A percentile compares a stretch with the other conserved stretches of the same genome.
Evolutionary conservation across 2,113 vertebrate species (phyloP).

Genomic region (Emberiza fucata): DNA sequence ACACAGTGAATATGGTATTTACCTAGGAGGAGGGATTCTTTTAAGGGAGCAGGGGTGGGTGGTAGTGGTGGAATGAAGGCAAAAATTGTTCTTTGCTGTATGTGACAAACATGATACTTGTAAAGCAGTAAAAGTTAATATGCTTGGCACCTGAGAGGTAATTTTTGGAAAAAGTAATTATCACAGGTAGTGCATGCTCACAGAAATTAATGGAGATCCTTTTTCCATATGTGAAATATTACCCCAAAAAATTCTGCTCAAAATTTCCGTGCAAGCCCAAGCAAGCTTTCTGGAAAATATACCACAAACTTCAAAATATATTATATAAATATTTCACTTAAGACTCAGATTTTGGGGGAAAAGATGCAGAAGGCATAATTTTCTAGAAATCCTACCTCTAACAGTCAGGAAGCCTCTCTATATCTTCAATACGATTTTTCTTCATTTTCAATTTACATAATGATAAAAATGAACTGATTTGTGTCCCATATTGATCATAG

Average conservation of each 20-base stretch:
- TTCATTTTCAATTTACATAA: background rate
- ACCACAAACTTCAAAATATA: background rate
- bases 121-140: background rate
- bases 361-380: background rate
- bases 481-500: background rate
- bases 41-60: background rate
- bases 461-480: background rate
- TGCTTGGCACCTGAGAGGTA: background rate
- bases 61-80: background rate
- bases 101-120: background rate
- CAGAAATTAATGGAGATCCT: background rate
- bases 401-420: background rate
- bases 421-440: background rate
- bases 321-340: background rate
- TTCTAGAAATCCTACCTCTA: background rate
- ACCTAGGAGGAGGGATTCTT: background rate
- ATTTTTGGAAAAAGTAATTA: background rate
- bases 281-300: background rate
- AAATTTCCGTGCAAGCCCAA: background rate
- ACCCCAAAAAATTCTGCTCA: background rate
- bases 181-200: background rate
- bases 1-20: background rate
- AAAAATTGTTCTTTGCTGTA: background rate
- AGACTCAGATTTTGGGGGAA: background rate
- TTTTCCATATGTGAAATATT: background rate